phyloP scores from a whole-genome alignment of 2,113 vertebrate species.

The Craseonycteris thonglongyai region DNA sequence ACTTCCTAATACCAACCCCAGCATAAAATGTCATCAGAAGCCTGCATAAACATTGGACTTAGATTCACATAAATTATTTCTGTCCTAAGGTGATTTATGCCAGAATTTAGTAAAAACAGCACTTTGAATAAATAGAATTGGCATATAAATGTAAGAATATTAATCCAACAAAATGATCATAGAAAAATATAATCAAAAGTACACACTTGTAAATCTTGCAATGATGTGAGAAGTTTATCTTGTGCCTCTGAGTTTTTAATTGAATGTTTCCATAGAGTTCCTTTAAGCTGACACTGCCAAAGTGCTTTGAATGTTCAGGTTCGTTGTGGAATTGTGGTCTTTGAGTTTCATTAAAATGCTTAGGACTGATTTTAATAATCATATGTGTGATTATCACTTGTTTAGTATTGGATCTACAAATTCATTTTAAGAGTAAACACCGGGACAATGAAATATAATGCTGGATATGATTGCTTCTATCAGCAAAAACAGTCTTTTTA shows the following conservation, averaged over 20 bases:
- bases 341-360: slow-evolving; percentile 46
- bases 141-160: slow-evolving; percentile 75
- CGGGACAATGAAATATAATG: slow-evolving; percentile 45
- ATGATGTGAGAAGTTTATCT: slow-evolving; percentile 72
- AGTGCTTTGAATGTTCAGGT: slow-evolving; percentile 29
- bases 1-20: slow-evolving; percentile 83
- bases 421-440: slow-evolving; percentile 66
- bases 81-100: slow-evolving; percentile 80
- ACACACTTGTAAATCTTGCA: slow-evolving; percentile 76
- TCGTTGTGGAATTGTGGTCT: slow-evolving; percentile 42
- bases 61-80: slow-evolving; percentile 86
- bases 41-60: slow-evolving; percentile 87
- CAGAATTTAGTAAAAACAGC: slow-evolving; percentile 84
- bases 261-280: slow-evolving; percentile 68
- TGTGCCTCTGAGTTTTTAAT: slow-evolving; percentile 62
- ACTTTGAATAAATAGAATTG: slow-evolving; percentile 81
- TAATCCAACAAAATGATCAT: slow-evolving; percentile 78
- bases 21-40: slow-evolving; percentile 86
- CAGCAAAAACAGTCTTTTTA: slow-evolving; percentile 57
- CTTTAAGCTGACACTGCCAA: slow-evolving; percentile 49
- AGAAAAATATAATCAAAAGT: slow-evolving; percentile 71
- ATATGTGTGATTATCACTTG: slow-evolving; percentile 39
- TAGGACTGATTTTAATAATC: slow-evolving; percentile 54
- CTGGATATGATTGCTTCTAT: slow-evolving; percentile 24
- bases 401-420: slow-evolving; percentile 55